Evolutionary conservation across 2,113 vertebrate genomes (phyloP).

Genomic region (Albula glossodonta): DNA sequence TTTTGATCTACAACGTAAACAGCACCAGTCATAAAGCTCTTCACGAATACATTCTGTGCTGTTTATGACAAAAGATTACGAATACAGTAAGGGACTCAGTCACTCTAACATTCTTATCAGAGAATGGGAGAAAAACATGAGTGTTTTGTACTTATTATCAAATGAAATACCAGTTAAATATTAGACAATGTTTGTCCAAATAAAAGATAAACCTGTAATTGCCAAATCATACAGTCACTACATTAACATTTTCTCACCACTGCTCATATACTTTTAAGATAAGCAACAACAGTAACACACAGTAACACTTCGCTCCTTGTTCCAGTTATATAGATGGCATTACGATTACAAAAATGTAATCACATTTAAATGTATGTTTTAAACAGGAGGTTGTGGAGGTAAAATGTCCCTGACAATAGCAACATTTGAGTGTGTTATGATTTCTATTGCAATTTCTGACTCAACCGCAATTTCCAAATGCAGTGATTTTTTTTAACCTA

Average conservation of each 20-base stretch:
- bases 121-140: constrained; percentile 14
- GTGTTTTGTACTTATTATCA: constrained; percentile 2
- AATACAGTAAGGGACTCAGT: neutral
- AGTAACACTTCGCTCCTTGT: neutral
- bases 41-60: neutral
- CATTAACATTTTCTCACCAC: neutral
- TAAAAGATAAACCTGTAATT: constrained; percentile 22
- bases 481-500: too few species aligned
- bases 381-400: too few species aligned
- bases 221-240: constrained; percentile 4
- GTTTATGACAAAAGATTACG: neutral
- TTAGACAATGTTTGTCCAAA: constrained; percentile 14
- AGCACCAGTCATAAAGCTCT: neutral
- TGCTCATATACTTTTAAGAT: constrained; percentile 10
- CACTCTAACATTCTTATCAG: constrained; percentile 17
- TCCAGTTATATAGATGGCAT: neutral
- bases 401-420: too few species aligned
- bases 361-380: neutral
- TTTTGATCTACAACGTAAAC: constrained; percentile 5
- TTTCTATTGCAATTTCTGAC: too few species aligned
- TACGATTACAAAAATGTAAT: neutral
- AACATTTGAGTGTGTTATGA: too few species aligned
- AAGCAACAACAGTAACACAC: constrained; percentile 13
- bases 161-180: constrained; percentile 19
- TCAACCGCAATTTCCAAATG: too few species aligned